Base-by-base conservation (phyloP, 2,888 invertebrate genomes). In the Eilema caniola region DNA sequence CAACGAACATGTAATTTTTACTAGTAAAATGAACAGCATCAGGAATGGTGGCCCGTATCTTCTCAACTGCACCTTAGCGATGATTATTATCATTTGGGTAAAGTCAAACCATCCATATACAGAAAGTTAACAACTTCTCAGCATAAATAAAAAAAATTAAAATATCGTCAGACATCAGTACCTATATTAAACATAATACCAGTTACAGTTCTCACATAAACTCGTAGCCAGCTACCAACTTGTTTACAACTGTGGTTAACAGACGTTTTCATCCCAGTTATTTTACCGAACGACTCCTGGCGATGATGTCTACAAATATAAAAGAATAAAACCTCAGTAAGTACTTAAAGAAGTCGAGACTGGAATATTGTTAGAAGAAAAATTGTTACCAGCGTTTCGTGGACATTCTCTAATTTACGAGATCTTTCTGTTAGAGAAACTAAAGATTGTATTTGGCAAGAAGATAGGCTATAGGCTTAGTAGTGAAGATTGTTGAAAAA, bases 231-330 rank as follows among this genome's bases (percentile, higher is more conserved):
- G 23, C 56, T 53, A 20, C 31, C n/a, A 67, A 53, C 28, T 68
- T 61, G 41, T 62, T 56, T 56, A 37, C 63, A 74, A 62, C 74
- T 77, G 31, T 60, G 74, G 79, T 79, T 72, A 72, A 31, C 16
- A 61, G 23, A 56, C 41, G 37, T 57, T 59, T 61, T 5, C 59
- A 56, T 25, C 16, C 41, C 28, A 25, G 33, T 61, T 66, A 66
- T 69, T 69, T 69, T 53, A 53, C 33, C 33, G 37, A 41, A 60
- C 60, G 53, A 33, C 28, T 59, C 53, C 56, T 25, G 33, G 53
- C 69, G 53, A 61, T 37, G 65, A 66, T 61, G 69, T 70, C 37
- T 56, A 64, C 47, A 69, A 70, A 69, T 69, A 69, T 56, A 56
- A 70, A n/a, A 62, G 56, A 66, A 69, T 69, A 53, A 70, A 66